These are phyloP conservation scores for Parambassis ranga DNA, from an alignment of 2,797 vertebrate species.

Conservation along the genomic window DNA sequence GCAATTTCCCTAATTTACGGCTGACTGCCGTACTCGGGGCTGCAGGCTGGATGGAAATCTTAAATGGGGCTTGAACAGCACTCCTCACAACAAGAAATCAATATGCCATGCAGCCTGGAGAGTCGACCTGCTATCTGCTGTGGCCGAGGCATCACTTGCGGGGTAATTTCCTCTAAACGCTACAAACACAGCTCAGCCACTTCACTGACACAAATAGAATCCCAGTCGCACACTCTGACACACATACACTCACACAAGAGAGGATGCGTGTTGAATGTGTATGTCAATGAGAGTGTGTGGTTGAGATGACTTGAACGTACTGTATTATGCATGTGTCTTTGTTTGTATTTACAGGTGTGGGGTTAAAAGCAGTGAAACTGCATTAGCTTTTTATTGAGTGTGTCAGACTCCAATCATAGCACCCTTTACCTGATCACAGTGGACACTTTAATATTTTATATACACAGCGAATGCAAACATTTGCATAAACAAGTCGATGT, in stretches of 20 bases:
- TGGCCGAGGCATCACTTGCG: constrained; percentile 79
- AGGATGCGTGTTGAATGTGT: constrained; percentile 24
- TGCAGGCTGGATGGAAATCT: constrained; percentile 96
- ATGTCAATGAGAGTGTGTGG: not conserved
- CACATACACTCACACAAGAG: constrained; percentile 38
- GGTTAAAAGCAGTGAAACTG: no score
- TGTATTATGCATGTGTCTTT: no score
- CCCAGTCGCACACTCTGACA: constrained; percentile 50
- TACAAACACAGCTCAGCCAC: constrained; percentile 74
- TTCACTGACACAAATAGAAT: constrained; percentile 68
- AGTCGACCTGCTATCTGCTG: constrained; percentile 80
- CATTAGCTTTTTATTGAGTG: no score
- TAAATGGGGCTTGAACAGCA: constrained; percentile 98
- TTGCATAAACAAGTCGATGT: no score
- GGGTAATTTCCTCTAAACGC: constrained; percentile 82
- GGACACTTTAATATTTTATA: no score
- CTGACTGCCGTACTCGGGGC: constrained; percentile 88
- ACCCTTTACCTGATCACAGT: no score
- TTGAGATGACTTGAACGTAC: not conserved
- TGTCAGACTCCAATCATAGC: no score
- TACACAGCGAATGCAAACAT: no score
- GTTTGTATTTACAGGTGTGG: no score
- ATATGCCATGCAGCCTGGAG: constrained; percentile 90
- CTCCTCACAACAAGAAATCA: constrained; percentile 99
- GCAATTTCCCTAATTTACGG: constrained; percentile 99